Conservation (phyloP, 1,140 invertebrate genomes). For the Agraylea sexmaculata region DNA sequence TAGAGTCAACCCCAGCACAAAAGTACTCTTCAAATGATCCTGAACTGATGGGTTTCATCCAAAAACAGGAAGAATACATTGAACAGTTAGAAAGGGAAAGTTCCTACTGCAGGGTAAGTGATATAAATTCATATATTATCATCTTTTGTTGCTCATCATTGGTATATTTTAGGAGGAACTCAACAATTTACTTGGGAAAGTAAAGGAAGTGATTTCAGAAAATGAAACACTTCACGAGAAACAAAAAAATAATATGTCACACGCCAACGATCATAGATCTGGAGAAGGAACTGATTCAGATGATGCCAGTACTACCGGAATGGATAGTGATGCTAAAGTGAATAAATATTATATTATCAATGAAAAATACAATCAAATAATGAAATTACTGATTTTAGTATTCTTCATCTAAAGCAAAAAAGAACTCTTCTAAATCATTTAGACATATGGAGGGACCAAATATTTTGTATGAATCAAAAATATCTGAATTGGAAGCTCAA, state of each 20-base stretch:
- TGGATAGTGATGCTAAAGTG: constrained; percentile 37
- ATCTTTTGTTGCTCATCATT: constrained; percentile 1
- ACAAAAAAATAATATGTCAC: constrained; percentile 47
- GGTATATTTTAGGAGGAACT: constrained; percentile 46
- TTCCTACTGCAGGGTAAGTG: constrained; percentile 55
- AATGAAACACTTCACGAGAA: constrained; percentile 67
- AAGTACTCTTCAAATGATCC: constrained; percentile 25
- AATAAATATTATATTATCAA: constrained; percentile 3
- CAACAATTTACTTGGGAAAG: constrained; percentile 60
- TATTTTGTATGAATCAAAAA: constrained; percentile 69
- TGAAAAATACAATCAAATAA: constrained; percentile 3
- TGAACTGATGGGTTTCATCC: constrained; percentile 59
- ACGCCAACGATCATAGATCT: constrained; percentile 25
- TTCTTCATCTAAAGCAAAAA: constrained; percentile 19
- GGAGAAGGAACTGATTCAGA: constrained; percentile 36
- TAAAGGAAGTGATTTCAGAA: constrained; percentile 69
- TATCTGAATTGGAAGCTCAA: constrained; percentile 72
- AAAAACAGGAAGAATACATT: constrained; percentile 74
- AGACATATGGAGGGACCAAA: constrained; percentile 42
- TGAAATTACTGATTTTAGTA: constrained; percentile 9
- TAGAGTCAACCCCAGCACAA: constrained; percentile 9
- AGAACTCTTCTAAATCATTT: constrained; percentile 26
- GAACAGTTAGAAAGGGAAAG: constrained; percentile 71
- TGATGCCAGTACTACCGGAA: constrained; percentile 33
- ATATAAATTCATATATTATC: constrained; percentile 1